Conservation (phyloP, 2,113 vertebrate genomes). For the Otocyon megalotis region DNA sequence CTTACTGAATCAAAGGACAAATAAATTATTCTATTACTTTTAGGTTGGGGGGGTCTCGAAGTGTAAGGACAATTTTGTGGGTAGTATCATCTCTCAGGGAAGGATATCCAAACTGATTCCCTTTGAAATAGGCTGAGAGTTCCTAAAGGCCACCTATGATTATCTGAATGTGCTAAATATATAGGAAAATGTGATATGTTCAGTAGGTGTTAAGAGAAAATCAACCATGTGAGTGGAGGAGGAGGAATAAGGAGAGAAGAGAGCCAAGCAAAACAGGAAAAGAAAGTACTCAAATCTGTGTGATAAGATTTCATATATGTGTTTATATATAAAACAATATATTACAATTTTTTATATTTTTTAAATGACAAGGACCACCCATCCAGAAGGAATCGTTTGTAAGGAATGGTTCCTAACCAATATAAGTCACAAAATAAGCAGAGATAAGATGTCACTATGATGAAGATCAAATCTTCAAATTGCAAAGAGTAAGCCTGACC, state of each 20-base stretch:
- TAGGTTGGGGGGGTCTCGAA: not conserved
- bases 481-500: not conserved
- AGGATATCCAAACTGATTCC: not conserved
- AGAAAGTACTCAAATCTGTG: not conserved
- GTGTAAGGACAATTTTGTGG: not conserved
- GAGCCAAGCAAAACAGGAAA: not conserved
- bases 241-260: not conserved
- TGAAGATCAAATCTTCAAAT: slow-evolving; percentile 3
- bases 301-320: not conserved
- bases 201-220: not conserved
- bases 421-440: slow-evolving; percentile 39
- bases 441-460: not conserved
- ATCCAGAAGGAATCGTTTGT: not conserved
- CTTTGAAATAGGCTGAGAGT: not conserved
- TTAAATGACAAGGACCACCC: slow-evolving; percentile 12
- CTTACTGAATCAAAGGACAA: not conserved
- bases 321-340: not conserved
- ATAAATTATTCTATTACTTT: slow-evolving; percentile 32
- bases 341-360: not conserved
- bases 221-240: not conserved
- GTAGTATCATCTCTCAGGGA: not conserved
- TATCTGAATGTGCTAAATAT: not conserved
- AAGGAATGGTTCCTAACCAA: not conserved
- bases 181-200: not conserved
- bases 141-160: not conserved